Evolutionary conservation across 2,113 vertebrate genomes (phyloP).

Genomic region (Grammomys surdaster): DNA sequence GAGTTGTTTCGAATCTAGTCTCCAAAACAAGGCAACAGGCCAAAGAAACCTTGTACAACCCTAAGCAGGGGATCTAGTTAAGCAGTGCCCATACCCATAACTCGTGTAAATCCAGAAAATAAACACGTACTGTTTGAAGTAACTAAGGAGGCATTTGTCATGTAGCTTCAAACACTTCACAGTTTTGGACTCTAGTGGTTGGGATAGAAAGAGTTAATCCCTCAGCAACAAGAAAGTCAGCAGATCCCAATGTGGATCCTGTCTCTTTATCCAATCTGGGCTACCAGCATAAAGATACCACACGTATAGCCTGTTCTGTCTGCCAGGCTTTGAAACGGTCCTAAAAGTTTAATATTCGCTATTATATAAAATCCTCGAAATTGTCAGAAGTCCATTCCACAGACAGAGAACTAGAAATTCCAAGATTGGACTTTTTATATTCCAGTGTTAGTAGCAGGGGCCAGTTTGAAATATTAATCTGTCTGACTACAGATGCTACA

Average conservation of each 20-base stretch:
- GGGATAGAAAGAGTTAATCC: neutral
- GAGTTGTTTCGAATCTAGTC: neutral
- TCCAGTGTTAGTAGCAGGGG: neutral
- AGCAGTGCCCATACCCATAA: neutral
- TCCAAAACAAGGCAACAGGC: neutral
- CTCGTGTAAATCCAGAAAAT: neutral
- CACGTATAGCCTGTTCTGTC: neutral
- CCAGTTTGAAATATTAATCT: neutral
- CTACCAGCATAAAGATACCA: neutral
- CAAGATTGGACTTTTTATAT: neutral
- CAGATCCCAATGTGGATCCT: neutral
- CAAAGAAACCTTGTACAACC: neutral
- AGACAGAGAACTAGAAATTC: neutral
- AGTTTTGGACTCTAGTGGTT: neutral
- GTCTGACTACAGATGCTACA: neutral
- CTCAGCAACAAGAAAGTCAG: neutral
- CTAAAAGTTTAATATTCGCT: neutral
- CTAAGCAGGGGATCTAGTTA: neutral
- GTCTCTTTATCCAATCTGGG: neutral
- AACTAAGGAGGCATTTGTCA: neutral
- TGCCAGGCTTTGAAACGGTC: neutral
- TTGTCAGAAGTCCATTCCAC: neutral
- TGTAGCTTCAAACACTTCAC: neutral
- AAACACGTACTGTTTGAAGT: neutral
- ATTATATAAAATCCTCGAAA: neutral